These are phyloP conservation scores for Hippocampus zosterae DNA, from an alignment of 2,113 vertebrate species.

Conservation along the genomic window DNA sequence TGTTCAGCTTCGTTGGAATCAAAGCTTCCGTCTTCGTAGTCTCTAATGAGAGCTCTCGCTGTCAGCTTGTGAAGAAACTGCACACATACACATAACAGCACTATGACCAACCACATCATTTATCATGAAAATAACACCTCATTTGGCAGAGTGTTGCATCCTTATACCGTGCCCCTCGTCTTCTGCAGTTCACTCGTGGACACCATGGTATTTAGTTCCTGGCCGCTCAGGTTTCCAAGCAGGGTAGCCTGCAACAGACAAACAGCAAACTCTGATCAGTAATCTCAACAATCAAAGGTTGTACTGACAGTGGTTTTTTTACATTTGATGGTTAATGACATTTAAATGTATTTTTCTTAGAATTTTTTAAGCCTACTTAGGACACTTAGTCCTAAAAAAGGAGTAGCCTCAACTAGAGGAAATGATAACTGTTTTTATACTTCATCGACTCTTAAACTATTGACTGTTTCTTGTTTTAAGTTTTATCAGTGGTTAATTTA, in stretches of 20 bases:
- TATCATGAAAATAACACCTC: neutral
- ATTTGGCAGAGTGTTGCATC: neutral
- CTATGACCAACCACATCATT: neutral
- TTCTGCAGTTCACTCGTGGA: conserved; percentile 87
- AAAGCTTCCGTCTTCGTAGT: conserved; percentile 83
- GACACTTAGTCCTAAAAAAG: too few species aligned
- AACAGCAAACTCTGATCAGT: neutral
- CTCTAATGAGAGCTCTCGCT: conserved; percentile 81
- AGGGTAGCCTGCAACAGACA: conserved; percentile 75
- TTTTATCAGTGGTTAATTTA: too few species aligned
- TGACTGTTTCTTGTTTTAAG: too few species aligned
- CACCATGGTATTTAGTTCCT: conserved; percentile 79
- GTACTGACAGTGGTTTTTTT: too few species aligned
- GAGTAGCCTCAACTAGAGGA: too few species aligned
- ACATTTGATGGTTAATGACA: too few species aligned
- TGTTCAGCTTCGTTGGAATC: conserved; percentile 72
- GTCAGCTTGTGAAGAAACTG: conserved; percentile 86
- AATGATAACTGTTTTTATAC: too few species aligned
- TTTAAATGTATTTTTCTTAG: too few species aligned
- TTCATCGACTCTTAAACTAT: too few species aligned
- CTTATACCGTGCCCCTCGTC: conserved; percentile 81
- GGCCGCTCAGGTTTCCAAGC: conserved; percentile 70
- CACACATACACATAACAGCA: conserved; percentile 5
- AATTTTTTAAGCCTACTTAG: too few species aligned
- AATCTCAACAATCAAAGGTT: too few species aligned